Conservation (phyloP, 2,888 invertebrate genomes). For the Trimorus sp. region DNA sequence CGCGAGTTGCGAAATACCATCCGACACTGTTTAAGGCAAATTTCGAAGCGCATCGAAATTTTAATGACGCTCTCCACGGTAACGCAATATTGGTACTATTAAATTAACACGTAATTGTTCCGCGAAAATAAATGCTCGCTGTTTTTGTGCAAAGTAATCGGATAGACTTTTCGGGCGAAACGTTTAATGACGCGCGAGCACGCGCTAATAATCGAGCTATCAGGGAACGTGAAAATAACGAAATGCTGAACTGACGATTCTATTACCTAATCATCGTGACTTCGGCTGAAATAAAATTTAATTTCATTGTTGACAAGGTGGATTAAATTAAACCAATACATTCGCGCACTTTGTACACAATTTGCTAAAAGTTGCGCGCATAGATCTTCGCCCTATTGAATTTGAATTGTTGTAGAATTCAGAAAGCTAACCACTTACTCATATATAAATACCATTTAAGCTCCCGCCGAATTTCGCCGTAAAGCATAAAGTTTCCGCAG, state of each 20-base stretch:
- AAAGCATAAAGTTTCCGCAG: slow-evolving; percentile 33
- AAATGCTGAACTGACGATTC: too few relatives aligned
- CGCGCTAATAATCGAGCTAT: too few relatives aligned
- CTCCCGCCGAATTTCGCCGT: slow-evolving; percentile 21
- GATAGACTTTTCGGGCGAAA: neutral
- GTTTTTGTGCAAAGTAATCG: neutral
- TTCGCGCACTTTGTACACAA: neutral
- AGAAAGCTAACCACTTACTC: slow-evolving; percentile 22
- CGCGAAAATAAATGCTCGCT: neutral
- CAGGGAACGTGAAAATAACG: too few relatives aligned
- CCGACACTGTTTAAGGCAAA: neutral
- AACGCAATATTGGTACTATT: neutral
- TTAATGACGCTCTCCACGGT: too few relatives aligned
- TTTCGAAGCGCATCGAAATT: neutral
- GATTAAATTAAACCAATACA: neutral
- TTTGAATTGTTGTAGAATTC: slow-evolving; percentile 23
- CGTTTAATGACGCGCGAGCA: too few relatives aligned
- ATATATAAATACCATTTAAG: slow-evolving; percentile 32
- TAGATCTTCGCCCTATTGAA: slow-evolving; percentile 11
- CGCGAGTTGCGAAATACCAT: too few relatives aligned
- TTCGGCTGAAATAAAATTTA: too few relatives aligned
- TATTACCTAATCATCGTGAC: too few relatives aligned
- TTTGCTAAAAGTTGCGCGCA: neutral
- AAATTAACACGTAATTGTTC: slow-evolving; percentile 9
- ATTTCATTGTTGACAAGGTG: too few relatives aligned